Evolutionary conservation across 1,140 invertebrate species (phyloP).

Genomic region (Tenebrio molitor): DNA sequence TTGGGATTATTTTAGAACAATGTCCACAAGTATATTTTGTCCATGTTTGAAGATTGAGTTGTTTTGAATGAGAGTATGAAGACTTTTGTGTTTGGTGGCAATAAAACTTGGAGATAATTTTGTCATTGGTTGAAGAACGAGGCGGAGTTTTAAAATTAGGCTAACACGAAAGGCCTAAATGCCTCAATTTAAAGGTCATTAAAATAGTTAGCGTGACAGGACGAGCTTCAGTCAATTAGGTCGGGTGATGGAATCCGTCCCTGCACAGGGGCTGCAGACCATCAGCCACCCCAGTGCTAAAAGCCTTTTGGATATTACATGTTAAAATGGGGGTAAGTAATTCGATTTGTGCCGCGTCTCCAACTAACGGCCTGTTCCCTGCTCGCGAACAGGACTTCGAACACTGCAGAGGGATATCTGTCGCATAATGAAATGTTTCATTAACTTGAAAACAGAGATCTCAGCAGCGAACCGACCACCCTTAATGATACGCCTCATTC

Average conservation of each 20-base stretch:
- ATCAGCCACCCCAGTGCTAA: conserved; percentile 64
- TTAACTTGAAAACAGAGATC: conserved; percentile 60
- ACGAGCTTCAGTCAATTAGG: conserved; percentile 60
- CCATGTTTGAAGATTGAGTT: no score
- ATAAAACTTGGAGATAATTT: no score
- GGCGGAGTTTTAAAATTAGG: no score
- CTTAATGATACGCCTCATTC: conserved; percentile 33
- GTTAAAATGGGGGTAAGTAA: conserved; percentile 67
- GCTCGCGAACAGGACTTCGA: conserved; percentile 51
- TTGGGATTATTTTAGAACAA: no score
- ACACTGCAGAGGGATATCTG: conserved; percentile 53
- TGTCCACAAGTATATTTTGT: no score
- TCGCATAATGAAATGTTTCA: conserved; percentile 62
- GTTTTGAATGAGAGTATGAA: no score
- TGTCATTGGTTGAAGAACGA: conserved; percentile 16
- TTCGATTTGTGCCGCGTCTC: conserved; percentile 64
- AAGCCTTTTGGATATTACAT: conserved; percentile 68
- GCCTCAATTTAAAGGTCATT: conserved; percentile 58
- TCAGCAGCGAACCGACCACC: conserved; percentile 37
- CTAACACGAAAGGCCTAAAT: no score
- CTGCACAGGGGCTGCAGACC: conserved; percentile 53
- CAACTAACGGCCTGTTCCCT: conserved; percentile 53
- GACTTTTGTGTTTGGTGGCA: no score
- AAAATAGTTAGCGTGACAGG: conserved; percentile 57
- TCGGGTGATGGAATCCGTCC: conserved; percentile 55